Evolutionary conservation across 2,113 vertebrate species (phyloP).

Genomic region (Elephantulus edwardii): DNA sequence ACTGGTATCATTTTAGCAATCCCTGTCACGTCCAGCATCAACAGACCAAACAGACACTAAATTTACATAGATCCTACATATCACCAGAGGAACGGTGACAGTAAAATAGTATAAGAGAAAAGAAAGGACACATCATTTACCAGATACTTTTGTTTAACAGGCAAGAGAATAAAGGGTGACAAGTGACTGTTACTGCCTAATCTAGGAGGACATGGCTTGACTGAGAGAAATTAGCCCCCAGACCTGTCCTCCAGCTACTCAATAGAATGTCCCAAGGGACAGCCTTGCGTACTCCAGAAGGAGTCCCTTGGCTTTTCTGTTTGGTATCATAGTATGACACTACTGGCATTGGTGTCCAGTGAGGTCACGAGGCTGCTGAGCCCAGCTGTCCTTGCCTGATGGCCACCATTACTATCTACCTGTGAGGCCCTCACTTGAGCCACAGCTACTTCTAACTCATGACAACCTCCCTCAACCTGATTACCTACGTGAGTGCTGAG

Average conservation of each 20-base stretch:
- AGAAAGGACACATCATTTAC: not conserved
- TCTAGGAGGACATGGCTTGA: not conserved
- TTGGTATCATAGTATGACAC: not conserved
- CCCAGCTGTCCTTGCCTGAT: not conserved
- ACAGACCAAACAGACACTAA: constrained; percentile 27
- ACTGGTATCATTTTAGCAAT: not conserved
- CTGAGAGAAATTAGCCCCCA: not conserved
- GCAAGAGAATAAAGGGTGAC: not conserved
- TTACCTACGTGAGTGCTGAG: not conserved
- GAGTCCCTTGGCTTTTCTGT: not conserved
- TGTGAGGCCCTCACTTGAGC: not conserved
- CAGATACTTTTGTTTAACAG: constrained; percentile 4
- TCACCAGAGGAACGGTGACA: constrained; percentile 4
- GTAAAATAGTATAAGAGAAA: constrained; percentile 9
- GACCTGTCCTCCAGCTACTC: not conserved
- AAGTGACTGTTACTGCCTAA: not conserved
- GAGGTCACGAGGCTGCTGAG: not conserved
- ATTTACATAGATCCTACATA: constrained; percentile 39
- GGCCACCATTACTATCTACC: not conserved
- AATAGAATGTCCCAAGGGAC: not conserved
- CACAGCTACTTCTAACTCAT: not conserved
- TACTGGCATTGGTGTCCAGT: not conserved
- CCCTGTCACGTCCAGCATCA: constrained; percentile 28
- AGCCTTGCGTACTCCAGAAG: not conserved
- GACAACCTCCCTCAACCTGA: not conserved